phyloP scores from a whole-genome alignment of 2,888 invertebrate genomes.

The Conomelus anceps region DNA sequence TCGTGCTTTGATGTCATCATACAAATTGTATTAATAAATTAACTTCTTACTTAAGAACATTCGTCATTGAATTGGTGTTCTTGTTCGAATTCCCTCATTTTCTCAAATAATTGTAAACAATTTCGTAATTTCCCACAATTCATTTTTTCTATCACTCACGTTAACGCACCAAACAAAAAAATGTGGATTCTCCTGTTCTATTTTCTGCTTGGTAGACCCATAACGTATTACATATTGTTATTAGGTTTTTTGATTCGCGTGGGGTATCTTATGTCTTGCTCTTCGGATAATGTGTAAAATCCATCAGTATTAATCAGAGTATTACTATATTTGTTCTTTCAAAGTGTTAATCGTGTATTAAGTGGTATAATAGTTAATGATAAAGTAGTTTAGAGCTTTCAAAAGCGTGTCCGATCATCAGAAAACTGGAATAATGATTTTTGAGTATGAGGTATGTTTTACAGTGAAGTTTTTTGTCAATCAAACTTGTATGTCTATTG shows the following conservation, averaged over 20 bases:
- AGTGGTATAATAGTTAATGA: background rate
- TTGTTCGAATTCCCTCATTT: background rate
- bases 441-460: background rate
- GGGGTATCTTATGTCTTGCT: background rate
- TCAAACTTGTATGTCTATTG: too few relatives aligned
- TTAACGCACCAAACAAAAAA: background rate
- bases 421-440: background rate
- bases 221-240: slow-evolving; percentile 2
- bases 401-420: background rate
- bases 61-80: background rate
- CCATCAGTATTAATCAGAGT: background rate
- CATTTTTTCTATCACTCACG: background rate
- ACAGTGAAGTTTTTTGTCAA: too few relatives aligned
- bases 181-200: slow-evolving; percentile 5
- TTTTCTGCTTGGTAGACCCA: background rate
- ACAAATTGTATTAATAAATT: background rate
- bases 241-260: background rate
- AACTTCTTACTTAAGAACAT: background rate
- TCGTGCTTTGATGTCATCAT: background rate
- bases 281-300: background rate
- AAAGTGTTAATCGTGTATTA: background rate
- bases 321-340: background rate
- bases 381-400: background rate
- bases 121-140: background rate
- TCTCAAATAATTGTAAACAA: background rate